A percentile compares a stretch with the other conserved stretches of the same genome.
phyloP scores from a whole-genome alignment of 1,140 invertebrate species.

The Bicyclus anynana region DNA sequence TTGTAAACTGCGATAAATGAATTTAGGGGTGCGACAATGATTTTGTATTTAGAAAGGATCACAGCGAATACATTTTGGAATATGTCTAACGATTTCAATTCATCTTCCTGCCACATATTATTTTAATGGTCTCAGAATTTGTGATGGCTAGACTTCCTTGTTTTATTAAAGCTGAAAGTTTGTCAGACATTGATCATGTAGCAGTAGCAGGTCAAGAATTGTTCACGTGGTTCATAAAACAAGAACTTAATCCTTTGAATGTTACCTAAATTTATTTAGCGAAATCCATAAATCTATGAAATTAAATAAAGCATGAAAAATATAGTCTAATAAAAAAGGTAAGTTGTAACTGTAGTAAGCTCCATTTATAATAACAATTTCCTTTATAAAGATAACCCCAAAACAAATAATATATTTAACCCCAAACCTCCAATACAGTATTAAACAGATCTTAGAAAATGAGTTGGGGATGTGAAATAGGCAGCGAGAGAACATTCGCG shows the following conservation, averaged over 20 bases:
- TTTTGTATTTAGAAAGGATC: neutral
- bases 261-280: too few species aligned
- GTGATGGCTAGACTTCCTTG: too few species aligned
- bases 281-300: too few species aligned
- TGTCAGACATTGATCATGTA: too few species aligned
- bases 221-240: too few species aligned
- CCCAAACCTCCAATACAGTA: slow-evolving; percentile 30
- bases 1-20: slow-evolving; percentile 21
- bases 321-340: too few species aligned
- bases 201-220: too few species aligned
- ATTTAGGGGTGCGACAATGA: slow-evolving; percentile 10
- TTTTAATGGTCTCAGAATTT: too few species aligned
- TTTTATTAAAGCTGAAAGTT: too few species aligned
- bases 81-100: neutral
- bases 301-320: too few species aligned
- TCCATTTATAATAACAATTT: neutral
- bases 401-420: slow-evolving; percentile 15
- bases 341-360: too few species aligned
- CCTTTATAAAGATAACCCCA: neutral
- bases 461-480: slow-evolving; percentile 52
- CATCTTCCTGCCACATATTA: neutral
- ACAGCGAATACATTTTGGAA: neutral
- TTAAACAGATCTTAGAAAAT: slow-evolving; percentile 57
- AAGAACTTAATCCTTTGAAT: too few species aligned
- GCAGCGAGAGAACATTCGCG: slow-evolving; percentile 52